phyloP scores from a whole-genome alignment of 2,113 vertebrate genomes.

The Gavia stellata region DNA sequence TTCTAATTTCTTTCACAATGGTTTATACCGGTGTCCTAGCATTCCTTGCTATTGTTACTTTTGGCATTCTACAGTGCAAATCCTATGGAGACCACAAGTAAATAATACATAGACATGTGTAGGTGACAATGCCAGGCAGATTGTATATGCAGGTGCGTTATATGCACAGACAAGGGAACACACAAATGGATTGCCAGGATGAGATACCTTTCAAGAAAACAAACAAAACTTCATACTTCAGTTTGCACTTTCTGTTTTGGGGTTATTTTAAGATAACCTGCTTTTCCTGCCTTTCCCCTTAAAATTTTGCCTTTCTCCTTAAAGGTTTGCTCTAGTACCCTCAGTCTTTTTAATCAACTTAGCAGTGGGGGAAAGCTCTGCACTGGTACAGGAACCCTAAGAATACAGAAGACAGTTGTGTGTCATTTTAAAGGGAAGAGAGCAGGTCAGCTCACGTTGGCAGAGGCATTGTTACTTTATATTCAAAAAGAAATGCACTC shows the following conservation, averaged over 20 bases:
- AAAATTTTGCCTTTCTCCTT: background rate
- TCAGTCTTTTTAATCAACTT: background rate
- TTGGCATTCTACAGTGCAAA: background rate
- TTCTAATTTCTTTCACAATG: background rate
- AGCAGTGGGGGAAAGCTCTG: background rate
- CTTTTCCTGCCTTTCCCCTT: background rate
- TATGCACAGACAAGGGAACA: background rate
- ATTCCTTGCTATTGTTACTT: background rate
- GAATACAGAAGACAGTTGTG: background rate
- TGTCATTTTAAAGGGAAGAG: background rate
- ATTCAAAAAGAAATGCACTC: background rate
- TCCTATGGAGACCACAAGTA: background rate
- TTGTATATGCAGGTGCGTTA: background rate
- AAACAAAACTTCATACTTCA: background rate
- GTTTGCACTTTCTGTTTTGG: background rate
- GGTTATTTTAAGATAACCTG: background rate
- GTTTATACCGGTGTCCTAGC: background rate
- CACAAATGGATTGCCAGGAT: background rate
- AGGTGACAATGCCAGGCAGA: background rate
- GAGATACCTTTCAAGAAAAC: background rate
- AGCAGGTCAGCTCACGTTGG: background rate
- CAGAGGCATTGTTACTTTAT: background rate
- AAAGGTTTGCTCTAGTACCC: background rate
- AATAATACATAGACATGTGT: background rate
- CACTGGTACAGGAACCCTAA: background rate